These are phyloP conservation scores for Anoura caudifer DNA, from an alignment of 2,113 vertebrate species.

Conservation along the genomic window DNA sequence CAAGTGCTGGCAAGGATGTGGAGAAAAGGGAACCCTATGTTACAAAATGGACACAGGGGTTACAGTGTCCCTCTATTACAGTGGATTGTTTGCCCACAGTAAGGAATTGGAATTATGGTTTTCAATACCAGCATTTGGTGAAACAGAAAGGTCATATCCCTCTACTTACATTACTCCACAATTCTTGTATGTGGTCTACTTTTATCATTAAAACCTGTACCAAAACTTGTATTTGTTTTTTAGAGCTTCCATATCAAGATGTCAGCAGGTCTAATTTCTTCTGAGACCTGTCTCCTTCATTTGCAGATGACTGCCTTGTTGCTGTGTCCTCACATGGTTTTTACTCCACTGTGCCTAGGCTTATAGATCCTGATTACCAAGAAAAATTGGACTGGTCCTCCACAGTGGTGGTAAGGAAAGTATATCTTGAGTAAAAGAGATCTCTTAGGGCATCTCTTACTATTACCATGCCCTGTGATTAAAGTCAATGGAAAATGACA, in stretches of 20 bases:
- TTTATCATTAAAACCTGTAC: background rate
- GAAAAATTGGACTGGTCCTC: background rate
- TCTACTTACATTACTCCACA: background rate
- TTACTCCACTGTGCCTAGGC: background rate
- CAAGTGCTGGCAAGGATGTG: too few relatives aligned
- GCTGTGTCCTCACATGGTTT: background rate
- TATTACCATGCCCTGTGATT: background rate
- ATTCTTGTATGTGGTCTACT: background rate
- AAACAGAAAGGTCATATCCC: background rate
- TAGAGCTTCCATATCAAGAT: background rate
- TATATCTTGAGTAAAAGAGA: background rate
- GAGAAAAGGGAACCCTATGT: too few relatives aligned
- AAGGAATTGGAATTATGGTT: too few relatives aligned
- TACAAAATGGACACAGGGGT: too few relatives aligned
- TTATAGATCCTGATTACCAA: background rate
- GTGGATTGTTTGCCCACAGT: too few relatives aligned
- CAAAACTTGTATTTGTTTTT: background rate
- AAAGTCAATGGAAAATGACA: background rate
- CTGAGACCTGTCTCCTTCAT: background rate
- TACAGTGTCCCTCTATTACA: too few relatives aligned
- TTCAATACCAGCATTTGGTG: too few relatives aligned
- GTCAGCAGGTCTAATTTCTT: too few relatives aligned
- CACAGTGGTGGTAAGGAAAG: background rate
- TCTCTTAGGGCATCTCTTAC: background rate
- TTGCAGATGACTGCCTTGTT: background rate